phyloP scores from a whole-genome alignment of 2,113 vertebrate genomes.

The Myxocyprinus asiaticus region DNA sequence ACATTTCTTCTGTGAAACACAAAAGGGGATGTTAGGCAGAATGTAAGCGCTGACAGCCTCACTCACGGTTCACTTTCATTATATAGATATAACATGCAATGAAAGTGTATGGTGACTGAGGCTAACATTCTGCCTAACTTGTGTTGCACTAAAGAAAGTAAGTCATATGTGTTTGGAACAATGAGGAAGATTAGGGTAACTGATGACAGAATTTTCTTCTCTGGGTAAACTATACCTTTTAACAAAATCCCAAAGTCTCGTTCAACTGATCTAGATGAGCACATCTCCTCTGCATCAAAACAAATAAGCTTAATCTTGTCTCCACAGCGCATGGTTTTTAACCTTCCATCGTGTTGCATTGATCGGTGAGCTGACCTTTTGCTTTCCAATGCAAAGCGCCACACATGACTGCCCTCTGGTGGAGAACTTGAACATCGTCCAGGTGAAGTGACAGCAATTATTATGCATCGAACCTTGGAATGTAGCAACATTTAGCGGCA shows the following conservation, averaged over 20 bases:
- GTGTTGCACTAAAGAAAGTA: no score
- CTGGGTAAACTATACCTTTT: not conserved
- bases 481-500: not conserved
- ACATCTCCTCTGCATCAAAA: not conserved
- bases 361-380: not conserved
- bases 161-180: no score
- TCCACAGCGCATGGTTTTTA: not conserved
- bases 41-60: no score
- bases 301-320: not conserved
- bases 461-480: not conserved
- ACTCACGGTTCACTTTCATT: no score
- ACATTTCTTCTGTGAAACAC: no score
- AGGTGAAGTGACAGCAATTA: not conserved
- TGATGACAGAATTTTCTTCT: no score
- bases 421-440: not conserved
- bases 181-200: no score
- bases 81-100: no score
- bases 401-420: conserved; percentile 26
- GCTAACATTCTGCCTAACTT: no score
- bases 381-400: not conserved
- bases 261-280: not conserved
- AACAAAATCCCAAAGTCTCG: not conserved
- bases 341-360: not conserved
- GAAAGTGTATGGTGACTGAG: no score
- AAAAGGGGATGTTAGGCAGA: no score